Conservation (phyloP, 1,140 invertebrate species). For the Penaeus japonicus region DNA sequence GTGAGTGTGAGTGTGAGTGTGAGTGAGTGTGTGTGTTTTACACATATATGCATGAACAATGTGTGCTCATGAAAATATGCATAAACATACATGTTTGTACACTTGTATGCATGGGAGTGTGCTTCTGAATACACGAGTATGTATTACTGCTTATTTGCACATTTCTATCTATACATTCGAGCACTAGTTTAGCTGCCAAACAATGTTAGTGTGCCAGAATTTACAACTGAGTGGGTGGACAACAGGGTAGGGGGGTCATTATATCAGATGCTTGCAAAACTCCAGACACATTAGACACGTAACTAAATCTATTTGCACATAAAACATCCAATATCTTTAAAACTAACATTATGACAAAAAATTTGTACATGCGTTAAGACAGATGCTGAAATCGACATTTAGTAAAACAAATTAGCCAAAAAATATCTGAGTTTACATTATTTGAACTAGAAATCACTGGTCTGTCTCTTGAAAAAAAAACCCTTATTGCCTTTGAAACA, state of each 20-base stretch:
- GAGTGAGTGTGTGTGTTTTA: too few relatives aligned
- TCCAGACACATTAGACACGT: conserved; percentile 50
- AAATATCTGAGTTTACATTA: conserved; percentile 40
- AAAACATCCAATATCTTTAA: conserved; percentile 57
- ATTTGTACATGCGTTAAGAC: conserved; percentile 54
- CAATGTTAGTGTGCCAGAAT: not conserved
- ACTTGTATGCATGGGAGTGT: too few relatives aligned
- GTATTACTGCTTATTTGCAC: too few relatives aligned
- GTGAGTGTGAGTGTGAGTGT: too few relatives aligned
- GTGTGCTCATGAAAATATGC: too few relatives aligned
- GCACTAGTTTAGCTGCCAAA: too few relatives aligned
- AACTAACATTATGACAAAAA: conserved; percentile 58
- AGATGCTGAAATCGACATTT: conserved; percentile 56
- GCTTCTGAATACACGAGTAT: too few relatives aligned
- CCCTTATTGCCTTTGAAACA: conserved; percentile 51
- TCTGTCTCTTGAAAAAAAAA: conserved; percentile 36
- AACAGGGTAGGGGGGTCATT: conserved; percentile 34
- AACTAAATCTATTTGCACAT: conserved; percentile 58
- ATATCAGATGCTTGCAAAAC: conserved; percentile 58
- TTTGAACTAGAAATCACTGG: conserved; percentile 56
- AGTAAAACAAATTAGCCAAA: conserved; percentile 52
- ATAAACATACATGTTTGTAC: too few relatives aligned
- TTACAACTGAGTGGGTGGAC: not conserved
- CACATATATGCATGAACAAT: too few relatives aligned
- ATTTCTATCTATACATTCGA: too few relatives aligned